A percentile compares a stretch with the other conserved stretches of the same genome.
Conservation (phyloP, 2,113 vertebrate genomes). For the Felis chaus region DNA sequence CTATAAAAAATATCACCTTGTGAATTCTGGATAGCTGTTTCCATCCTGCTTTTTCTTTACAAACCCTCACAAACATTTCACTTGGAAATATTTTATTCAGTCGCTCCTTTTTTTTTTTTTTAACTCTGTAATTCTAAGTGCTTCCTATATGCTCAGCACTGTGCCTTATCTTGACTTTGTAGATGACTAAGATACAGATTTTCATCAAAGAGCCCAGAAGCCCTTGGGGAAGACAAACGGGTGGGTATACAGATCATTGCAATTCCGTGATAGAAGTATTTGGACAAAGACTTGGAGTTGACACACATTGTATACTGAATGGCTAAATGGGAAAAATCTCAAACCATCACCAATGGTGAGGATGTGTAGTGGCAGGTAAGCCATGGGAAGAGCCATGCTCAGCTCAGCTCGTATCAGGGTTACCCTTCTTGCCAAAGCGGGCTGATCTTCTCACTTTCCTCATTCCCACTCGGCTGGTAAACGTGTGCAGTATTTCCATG, state of each 20-base stretch:
- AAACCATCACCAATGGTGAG: neutral
- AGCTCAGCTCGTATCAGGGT: neutral
- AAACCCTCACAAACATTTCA: constrained; percentile 25
- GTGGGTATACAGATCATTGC: neutral
- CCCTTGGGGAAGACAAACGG: neutral
- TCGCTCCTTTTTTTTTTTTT: neutral
- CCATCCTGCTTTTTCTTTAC: constrained; percentile 12
- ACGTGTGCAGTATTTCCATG: neutral
- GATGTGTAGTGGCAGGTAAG: neutral
- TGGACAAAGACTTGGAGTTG: neutral
- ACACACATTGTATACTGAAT: neutral
- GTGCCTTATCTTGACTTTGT: neutral
- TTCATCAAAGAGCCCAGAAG: neutral
- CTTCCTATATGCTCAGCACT: neutral
- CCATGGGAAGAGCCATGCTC: neutral
- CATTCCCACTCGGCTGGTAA: neutral
- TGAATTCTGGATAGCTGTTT: neutral
- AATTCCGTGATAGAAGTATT: neutral
- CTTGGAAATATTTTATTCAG: neutral
- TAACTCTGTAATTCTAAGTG: neutral
- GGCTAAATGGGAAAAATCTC: neutral
- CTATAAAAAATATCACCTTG: constrained; percentile 13
- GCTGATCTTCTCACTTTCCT: neutral
- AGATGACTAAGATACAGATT: neutral
- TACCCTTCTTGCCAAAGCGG: neutral